A percentile compares a stretch with the other conserved stretches of the same genome.
These are phyloP conservation scores for Micrasema minimum DNA, from an alignment of 1,140 invertebrate genomes.

Conservation along the genomic window DNA sequence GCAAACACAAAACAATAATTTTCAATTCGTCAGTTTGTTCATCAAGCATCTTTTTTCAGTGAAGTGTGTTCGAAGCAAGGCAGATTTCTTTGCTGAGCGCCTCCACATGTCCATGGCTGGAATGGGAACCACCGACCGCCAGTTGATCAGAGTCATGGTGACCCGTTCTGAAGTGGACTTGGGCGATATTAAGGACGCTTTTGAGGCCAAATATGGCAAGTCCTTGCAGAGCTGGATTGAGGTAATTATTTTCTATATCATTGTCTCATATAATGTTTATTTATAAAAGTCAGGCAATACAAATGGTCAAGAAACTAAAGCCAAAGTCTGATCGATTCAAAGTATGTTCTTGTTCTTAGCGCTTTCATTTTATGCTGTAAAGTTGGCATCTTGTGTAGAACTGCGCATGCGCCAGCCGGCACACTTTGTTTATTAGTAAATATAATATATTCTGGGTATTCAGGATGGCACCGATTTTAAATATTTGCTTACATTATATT, in stretches of 20 bases:
- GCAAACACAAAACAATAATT: no score
- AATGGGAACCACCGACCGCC: slow-evolving; percentile 85
- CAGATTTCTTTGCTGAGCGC: slow-evolving; percentile 88
- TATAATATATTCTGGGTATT: no score
- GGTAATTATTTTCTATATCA: slow-evolving; percentile 62
- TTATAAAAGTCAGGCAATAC: background rate
- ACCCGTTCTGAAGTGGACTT: slow-evolving; percentile 90
- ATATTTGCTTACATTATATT: no score
- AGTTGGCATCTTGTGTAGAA: no score
- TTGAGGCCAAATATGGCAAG: slow-evolving; percentile 82
- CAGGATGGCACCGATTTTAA: no score
- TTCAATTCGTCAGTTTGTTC: no score
- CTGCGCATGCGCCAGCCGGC: no score
- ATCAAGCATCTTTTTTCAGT: slow-evolving; percentile 70
- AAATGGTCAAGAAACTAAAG: background rate
- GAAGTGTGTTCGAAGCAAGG: slow-evolving; percentile 84
- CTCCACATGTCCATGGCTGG: slow-evolving; percentile 90
- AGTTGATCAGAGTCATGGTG: slow-evolving; percentile 87
- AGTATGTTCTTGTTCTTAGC: background rate
- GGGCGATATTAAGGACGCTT: slow-evolving; percentile 84
- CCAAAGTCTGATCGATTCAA: background rate
- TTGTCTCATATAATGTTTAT: background rate
- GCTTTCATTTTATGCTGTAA: no score
- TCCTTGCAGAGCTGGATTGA: slow-evolving; percentile 82
- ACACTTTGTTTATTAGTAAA: no score